Evolutionary conservation across 1,140 invertebrate genomes (phyloP).

Genomic region (Orussus abietinus): DNA sequence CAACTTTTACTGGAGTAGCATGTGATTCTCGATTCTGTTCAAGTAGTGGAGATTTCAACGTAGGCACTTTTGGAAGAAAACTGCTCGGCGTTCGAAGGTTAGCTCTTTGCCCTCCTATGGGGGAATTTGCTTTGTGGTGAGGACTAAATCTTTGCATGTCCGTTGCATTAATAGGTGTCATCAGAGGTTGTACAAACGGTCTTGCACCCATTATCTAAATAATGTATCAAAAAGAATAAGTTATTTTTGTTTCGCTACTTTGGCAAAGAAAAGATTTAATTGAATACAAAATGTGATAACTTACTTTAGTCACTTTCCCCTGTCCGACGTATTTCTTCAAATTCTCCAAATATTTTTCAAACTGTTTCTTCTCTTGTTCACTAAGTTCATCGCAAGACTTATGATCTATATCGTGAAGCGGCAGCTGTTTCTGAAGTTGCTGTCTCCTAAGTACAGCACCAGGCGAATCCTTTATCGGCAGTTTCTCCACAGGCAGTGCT

Average conservation of each 20-base stretch:
- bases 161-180: slow-evolving; percentile 41
- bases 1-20: too few species aligned
- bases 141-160: slow-evolving; percentile 36
- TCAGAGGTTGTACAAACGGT: slow-evolving; percentile 33
- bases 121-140: slow-evolving; percentile 26
- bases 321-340: slow-evolving; percentile 56
- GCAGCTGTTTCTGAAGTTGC: slow-evolving; percentile 75
- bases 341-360: slow-evolving; percentile 54
- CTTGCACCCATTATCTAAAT: slow-evolving; percentile 36
- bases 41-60: background rate
- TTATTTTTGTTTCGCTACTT: too few species aligned
- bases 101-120: slow-evolving; percentile 12
- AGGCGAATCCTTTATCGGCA: slow-evolving; percentile 71
- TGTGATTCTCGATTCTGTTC: too few species aligned
- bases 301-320: slow-evolving; percentile 51
- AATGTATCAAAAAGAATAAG: too few species aligned
- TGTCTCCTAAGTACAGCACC: slow-evolving; percentile 70
- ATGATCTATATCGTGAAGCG: slow-evolving; percentile 72
- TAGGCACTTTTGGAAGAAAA: slow-evolving; percentile 36
- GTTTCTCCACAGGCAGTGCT: slow-evolving; percentile 63
- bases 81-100: slow-evolving; percentile 48
- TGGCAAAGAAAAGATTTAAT: background rate
- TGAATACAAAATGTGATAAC: slow-evolving; percentile 4
- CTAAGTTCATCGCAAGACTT: slow-evolving; percentile 60
- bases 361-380: slow-evolving; percentile 59